Evolutionary conservation across 2,888 invertebrate species (phyloP).

Genomic region (Leptarthrus brevirostris): DNA sequence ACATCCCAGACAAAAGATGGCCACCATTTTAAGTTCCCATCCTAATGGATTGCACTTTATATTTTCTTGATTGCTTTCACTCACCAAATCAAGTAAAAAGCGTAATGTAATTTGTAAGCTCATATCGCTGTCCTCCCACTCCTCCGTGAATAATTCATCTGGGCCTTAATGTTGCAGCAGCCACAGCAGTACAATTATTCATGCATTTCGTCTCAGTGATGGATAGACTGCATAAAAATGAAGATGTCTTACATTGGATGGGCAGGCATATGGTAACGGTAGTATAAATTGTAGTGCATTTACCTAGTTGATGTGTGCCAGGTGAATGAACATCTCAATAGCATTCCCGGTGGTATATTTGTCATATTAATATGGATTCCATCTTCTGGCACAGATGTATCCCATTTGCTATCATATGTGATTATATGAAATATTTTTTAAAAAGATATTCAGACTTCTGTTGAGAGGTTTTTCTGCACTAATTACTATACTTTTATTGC

Average conservation of each 20-base stretch:
- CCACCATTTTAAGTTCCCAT: conserved; percentile 27
- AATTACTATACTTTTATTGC: no score
- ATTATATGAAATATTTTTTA: no score
- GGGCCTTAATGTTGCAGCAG: conserved; percentile 11
- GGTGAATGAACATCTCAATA: no score
- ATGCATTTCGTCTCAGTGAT: neutral
- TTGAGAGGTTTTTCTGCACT: no score
- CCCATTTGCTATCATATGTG: no score
- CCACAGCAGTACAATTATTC: neutral
- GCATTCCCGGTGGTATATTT: no score
- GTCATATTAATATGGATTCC: no score
- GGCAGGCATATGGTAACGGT: neutral
- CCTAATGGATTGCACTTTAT: conserved; percentile 41
- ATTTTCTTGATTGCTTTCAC: conserved; percentile 40
- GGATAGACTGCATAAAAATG: conserved; percentile 21
- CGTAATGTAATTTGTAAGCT: conserved; percentile 36
- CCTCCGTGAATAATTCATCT: neutral
- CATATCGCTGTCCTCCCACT: neutral
- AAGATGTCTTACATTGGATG: conserved; percentile 13
- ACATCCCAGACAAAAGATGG: conserved; percentile 23
- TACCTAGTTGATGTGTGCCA: neutral
- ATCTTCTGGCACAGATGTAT: no score
- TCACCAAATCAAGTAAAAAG: conserved; percentile 41
- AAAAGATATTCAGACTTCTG: no score
- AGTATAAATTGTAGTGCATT: conserved; percentile 25